phyloP scores from a whole-genome alignment of 1,140 invertebrate species.

The Scaptomyza montana region DNA sequence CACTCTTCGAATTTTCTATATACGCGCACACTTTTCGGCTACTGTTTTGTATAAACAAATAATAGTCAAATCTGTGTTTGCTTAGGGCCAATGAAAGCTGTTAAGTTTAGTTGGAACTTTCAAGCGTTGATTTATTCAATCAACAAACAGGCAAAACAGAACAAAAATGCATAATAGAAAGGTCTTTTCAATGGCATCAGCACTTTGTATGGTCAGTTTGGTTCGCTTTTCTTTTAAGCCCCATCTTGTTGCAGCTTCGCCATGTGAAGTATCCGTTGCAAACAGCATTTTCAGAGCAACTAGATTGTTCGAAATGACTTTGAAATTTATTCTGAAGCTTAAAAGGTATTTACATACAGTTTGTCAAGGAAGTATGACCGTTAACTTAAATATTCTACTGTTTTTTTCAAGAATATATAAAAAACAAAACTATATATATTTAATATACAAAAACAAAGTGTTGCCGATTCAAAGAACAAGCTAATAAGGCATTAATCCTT shows the following conservation, averaged over 20 bases:
- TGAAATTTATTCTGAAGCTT: conserved; percentile 9
- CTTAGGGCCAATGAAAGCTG: conserved; percentile 69
- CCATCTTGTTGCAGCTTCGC: conserved; percentile 1
- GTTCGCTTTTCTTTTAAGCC: not conserved
- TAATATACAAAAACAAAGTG: no score
- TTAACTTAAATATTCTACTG: no score
- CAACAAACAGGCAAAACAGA: conserved; percentile 46
- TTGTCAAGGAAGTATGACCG: not conserved
- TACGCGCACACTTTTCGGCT: conserved; percentile 55
- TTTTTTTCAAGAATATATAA: no score
- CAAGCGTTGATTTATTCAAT: conserved; percentile 77
- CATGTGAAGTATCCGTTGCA: conserved; percentile 27
- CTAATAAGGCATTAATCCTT: no score
- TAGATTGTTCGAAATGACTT: conserved; percentile 10
- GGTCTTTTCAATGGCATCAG: conserved; percentile 28
- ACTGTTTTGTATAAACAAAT: conserved; percentile 59
- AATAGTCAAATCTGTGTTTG: conserved; percentile 67
- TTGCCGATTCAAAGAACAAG: no score
- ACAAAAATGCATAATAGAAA: conserved; percentile 7
- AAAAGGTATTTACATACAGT: not conserved
- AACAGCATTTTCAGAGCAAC: not conserved
- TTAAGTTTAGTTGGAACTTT: conserved; percentile 75
- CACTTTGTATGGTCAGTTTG: conserved; percentile 30
- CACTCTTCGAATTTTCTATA: conserved; percentile 24
- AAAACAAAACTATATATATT: no score